Evolutionary conservation across 37 sponge, comb jelly and placozoan species (phyloP).

Genomic region (Cliona cf. orientalis): DNA sequence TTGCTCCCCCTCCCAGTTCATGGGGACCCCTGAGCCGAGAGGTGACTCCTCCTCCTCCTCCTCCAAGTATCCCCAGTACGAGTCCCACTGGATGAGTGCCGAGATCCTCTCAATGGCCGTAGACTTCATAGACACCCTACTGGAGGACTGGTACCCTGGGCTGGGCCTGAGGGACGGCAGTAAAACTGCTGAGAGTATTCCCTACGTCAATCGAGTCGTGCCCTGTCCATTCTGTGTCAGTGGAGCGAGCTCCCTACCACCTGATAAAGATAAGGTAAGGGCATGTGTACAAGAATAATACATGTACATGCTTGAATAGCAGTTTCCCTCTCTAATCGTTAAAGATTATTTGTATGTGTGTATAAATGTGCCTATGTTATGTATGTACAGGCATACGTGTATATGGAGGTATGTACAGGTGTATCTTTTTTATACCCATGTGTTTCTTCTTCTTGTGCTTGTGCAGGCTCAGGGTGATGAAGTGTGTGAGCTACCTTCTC

Average conservation of each 20-base stretch:
- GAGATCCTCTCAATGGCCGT: constrained; percentile 68
- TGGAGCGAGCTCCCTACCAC: constrained; percentile 23
- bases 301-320: neutral
- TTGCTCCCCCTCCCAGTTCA: neutral
- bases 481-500: no score
- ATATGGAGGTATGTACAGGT: neutral
- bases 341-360: neutral
- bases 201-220: constrained; percentile 83
- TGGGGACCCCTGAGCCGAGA: neutral
- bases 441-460: no score
- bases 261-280: neutral
- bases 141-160: constrained; percentile 96
- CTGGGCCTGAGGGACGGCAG: constrained; percentile 65
- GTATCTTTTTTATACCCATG: no score
- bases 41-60: neutral
- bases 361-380: neutral
- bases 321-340: no score
- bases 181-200: constrained; percentile 56
- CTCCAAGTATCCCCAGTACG: constrained; percentile 26
- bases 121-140: constrained; percentile 72
- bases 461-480: no score
- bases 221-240: constrained; percentile 90
- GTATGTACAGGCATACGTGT: neutral
- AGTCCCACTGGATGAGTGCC: constrained; percentile 79
- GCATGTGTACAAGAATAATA: neutral